phyloP scores from a whole-genome alignment of 1,140 invertebrate genomes.

The Diorhabda sublineata region DNA sequence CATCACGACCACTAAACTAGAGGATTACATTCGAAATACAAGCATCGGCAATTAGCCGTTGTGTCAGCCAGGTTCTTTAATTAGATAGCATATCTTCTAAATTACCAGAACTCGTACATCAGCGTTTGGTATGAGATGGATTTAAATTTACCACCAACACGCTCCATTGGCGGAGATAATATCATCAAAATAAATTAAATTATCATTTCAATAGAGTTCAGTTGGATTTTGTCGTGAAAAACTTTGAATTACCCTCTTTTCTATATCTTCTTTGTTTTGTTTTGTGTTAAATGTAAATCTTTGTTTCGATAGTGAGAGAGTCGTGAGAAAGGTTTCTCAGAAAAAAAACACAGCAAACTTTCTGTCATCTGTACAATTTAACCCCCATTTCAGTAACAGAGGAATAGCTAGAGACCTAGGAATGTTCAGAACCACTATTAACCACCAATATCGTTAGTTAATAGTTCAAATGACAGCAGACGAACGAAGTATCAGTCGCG shows the following conservation, averaged over 20 bases:
- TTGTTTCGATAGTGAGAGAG: no score
- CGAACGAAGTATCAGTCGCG: no score
- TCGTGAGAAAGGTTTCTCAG: no score
- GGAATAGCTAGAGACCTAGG: no score
- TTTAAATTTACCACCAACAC: conserved; percentile 14
- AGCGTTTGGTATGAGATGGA: conserved; percentile 10
- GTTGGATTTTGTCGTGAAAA: background rate
- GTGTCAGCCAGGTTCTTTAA: conserved; percentile 31
- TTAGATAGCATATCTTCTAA: conserved; percentile 32
- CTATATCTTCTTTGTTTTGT: no score
- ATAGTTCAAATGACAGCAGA: no score
- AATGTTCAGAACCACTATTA: no score
- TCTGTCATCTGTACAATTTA: no score
- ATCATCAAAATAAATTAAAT: conserved; percentile 5
- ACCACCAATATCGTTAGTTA: no score
- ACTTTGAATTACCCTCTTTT: background rate
- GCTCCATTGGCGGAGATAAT: conserved; percentile 15
- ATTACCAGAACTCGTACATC: conserved; percentile 27
- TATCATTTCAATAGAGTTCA: background rate
- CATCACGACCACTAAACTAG: conserved; percentile 30
- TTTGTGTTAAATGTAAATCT: no score
- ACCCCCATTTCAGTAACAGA: no score
- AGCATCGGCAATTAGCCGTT: conserved; percentile 33
- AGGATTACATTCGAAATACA: conserved; percentile 30
- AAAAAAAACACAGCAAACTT: no score